These are phyloP conservation scores for Holacanthus passer DNA, from an alignment of 2,113 vertebrate genomes.

Conservation along the genomic window DNA sequence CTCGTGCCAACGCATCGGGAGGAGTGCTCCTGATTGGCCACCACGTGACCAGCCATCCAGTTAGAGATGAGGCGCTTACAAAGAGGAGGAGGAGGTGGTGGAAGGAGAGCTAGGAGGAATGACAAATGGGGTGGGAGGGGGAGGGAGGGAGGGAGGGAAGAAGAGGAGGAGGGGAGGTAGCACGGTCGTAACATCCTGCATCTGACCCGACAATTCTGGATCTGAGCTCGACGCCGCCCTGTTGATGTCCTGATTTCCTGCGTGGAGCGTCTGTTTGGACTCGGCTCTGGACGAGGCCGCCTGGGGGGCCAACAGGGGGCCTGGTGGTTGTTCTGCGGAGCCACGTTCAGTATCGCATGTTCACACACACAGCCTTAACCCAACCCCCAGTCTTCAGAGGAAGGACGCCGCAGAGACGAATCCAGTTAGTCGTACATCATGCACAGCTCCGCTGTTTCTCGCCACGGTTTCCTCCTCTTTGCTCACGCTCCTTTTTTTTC, in stretches of 20 bases:
- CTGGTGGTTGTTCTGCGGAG: slow-evolving; percentile 27
- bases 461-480: slow-evolving; percentile 53
- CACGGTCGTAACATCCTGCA: slow-evolving; percentile 46
- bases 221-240: slow-evolving; percentile 50
- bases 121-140: slow-evolving; percentile 28
- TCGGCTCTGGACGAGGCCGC: slow-evolving; percentile 15
- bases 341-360: slow-evolving; percentile 63
- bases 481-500: slow-evolving; percentile 1
- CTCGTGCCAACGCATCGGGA: slow-evolving; percentile 98
- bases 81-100: slow-evolving; percentile 22
- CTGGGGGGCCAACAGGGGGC: slow-evolving; percentile 11
- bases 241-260: slow-evolving; percentile 50
- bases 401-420: slow-evolving; percentile 37
- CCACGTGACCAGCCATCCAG: slow-evolving; percentile 29
- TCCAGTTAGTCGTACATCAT: slow-evolving; percentile 40
- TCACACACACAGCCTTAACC: slow-evolving; percentile 74
- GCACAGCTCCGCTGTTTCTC: slow-evolving; percentile 31
- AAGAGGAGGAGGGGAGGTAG: slow-evolving; percentile 23
- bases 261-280: slow-evolving; percentile 53
- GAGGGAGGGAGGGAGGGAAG: neutral
- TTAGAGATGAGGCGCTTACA: slow-evolving; percentile 59
- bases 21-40: slow-evolving; percentile 92
- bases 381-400: slow-evolving; percentile 52
- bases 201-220: slow-evolving; percentile 67
- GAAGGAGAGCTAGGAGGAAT: slow-evolving; percentile 26